Evolutionary conservation across 2,888 invertebrate species (phyloP).

Genomic region (Saturnia japonica): DNA sequence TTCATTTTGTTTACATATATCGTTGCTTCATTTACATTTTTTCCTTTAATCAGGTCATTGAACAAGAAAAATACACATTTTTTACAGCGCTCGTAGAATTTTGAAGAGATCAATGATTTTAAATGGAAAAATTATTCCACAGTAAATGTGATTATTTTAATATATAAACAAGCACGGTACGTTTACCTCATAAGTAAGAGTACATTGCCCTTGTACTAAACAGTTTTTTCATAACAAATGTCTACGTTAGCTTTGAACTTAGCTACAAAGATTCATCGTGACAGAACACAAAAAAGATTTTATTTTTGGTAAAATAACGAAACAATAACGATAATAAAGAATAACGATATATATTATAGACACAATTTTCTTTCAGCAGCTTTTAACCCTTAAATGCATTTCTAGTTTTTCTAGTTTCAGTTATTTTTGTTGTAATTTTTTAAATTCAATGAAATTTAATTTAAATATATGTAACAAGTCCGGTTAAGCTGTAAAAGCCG

Average conservation of each 20-base stretch:
- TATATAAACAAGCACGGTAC: not conserved
- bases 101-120: not conserved
- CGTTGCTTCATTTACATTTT: not conserved
- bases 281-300: too few relatives aligned
- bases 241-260: not conserved
- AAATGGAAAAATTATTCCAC: not conserved
- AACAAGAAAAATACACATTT: not conserved
- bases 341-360: too few relatives aligned
- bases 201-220: not conserved
- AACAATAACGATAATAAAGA: too few relatives aligned
- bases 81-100: not conserved
- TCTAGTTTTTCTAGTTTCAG: too few relatives aligned
- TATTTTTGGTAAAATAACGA: too few relatives aligned
- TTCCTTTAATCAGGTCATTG: not conserved
- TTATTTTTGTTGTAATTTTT: too few relatives aligned
- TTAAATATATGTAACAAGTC: too few relatives aligned
- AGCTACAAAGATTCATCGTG: too few relatives aligned
- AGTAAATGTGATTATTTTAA: not conserved
- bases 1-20: not conserved
- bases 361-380: too few relatives aligned
- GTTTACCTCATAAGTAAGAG: not conserved
- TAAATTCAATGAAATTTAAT: too few relatives aligned
- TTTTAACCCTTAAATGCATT: too few relatives aligned
- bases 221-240: not conserved
- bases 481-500: too few relatives aligned